Percentiles rank a stretch among this genome's conserved stretches.
phyloP scores from a whole-genome alignment of 2,113 vertebrate genomes.

The Myodes glareolus region DNA sequence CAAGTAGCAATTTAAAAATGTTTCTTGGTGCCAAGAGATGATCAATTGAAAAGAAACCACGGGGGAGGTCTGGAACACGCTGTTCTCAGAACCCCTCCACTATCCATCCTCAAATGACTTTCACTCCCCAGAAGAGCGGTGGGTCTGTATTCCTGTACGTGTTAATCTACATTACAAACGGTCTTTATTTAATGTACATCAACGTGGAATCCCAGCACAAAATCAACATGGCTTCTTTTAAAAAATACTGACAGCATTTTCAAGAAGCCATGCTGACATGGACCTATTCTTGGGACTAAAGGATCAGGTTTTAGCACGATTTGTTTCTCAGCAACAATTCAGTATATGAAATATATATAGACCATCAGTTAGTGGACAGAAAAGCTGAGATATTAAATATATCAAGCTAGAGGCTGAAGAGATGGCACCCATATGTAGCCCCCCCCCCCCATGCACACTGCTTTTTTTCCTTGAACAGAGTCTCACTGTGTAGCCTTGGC shows the following conservation, averaged over 20 bases:
- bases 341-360: not conserved
- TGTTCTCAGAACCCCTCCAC: not conserved
- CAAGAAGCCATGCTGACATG: not conserved
- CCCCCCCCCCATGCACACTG: fast-evolving
- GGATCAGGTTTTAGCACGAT: not conserved
- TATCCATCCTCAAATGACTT: conserved; percentile 39
- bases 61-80: not conserved
- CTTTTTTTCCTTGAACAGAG: no score
- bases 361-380: not conserved
- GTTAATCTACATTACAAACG: conserved; percentile 26
- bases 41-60: not conserved
- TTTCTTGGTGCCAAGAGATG: conserved; percentile 41
- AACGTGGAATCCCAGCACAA: not conserved
- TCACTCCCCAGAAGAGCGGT: not conserved
- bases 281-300: conserved; percentile 22
- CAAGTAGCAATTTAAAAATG: conserved; percentile 25
- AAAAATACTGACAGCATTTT: conserved; percentile 18
- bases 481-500: not conserved
- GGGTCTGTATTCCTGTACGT: not conserved
- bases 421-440: not conserved
- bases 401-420: not conserved
- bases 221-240: not conserved
- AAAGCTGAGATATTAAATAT: not conserved
- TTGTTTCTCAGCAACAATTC: not conserved
- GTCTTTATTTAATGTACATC: not conserved